Base-by-base conservation (phyloP, 2,888 invertebrate genomes). In the Agriopis aurantiaria region DNA sequence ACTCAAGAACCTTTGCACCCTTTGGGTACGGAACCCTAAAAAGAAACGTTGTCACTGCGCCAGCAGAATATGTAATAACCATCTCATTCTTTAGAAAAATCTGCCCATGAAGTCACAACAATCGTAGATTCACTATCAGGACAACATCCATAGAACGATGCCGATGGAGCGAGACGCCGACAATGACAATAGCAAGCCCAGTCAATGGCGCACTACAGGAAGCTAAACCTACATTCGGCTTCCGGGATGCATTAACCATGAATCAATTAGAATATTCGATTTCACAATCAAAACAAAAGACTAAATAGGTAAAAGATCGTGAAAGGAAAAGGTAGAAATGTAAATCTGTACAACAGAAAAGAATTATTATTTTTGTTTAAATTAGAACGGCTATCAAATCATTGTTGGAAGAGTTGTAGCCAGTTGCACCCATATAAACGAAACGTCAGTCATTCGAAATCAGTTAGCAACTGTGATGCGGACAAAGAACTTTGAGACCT, bases 171-270 rank as follows among this genome's bases (percentile, higher is more conserved):
- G 74, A 63, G 60, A 75, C 75, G 57, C 48, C 8, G 52, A 9
- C 58, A 70, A 73, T 72, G 68, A 77, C 74, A 73, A 73, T 68
- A 56, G 52, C 33, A 60, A 65, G 10, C 41, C 52, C 48, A 70
- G 66, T 68, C 70, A 71, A 67, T 67, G 68, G 64, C 51, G 51
- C 49, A 67, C 62, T 43, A 60, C 72, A 73, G 75, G 76, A 76
- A 76, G 57, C 72, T 72, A 76, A 69, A 55, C 70, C 65, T 73
- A 75, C 69, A 63, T 73, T 66, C 53, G n/a, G 60, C 58, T 71
- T 73, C 73, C 71, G 71, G 64, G 43, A 70, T 51, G 55, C 53
- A 67, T 58, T 63, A 63, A 49, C 41, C 65, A 66, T 66, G 55
- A 60, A 65, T 66, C 59, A 63, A 40, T 67, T 59, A 55, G 40